Conservation (phyloP, 2,888 invertebrate species). For the Rhimphoctona megacephalus region DNA sequence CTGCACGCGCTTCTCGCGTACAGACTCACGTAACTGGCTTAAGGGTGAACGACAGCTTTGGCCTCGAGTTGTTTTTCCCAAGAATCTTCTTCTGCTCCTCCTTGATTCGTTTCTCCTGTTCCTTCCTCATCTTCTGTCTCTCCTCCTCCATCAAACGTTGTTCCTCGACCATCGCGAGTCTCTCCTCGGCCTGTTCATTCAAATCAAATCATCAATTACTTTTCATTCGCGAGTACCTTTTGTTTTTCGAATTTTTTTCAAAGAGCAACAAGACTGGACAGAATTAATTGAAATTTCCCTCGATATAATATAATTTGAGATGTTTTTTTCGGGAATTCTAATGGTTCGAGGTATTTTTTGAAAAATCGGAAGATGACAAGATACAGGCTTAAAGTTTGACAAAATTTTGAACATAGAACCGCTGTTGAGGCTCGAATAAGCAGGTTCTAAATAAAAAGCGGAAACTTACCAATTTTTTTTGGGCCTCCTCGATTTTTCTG, state of each 20-base stretch:
- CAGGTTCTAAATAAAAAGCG: no score
- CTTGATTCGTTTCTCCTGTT: constrained; percentile 96
- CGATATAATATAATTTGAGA: no score
- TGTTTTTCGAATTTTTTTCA: no score
- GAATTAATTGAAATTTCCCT: no score
- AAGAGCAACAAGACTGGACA: no score
- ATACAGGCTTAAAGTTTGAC: no score
- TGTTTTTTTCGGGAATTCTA: neutral
- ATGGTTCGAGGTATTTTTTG: neutral
- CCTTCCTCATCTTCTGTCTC: constrained; percentile 95
- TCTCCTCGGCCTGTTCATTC: constrained; percentile 93
- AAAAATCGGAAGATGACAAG: neutral
- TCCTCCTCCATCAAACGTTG: constrained; percentile 98
- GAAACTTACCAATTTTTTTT: constrained; percentile 95
- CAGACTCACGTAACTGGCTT: constrained; percentile 91
- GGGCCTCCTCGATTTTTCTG: constrained; percentile 98
- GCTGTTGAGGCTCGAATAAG: no score
- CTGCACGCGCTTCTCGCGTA: constrained; percentile 76
- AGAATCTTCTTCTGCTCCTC: constrained; percentile 98
- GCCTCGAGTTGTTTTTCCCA: constrained; percentile 98
- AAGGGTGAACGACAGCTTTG: constrained; percentile 96
- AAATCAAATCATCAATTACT: neutral
- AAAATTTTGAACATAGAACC: no score
- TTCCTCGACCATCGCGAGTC: constrained; percentile 98
- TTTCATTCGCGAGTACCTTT: no score